These are phyloP conservation scores for Nesometra sesokonis DNA, from an alignment of 35 echinoderm and acorn worm genomes.

Conservation along the genomic window DNA sequence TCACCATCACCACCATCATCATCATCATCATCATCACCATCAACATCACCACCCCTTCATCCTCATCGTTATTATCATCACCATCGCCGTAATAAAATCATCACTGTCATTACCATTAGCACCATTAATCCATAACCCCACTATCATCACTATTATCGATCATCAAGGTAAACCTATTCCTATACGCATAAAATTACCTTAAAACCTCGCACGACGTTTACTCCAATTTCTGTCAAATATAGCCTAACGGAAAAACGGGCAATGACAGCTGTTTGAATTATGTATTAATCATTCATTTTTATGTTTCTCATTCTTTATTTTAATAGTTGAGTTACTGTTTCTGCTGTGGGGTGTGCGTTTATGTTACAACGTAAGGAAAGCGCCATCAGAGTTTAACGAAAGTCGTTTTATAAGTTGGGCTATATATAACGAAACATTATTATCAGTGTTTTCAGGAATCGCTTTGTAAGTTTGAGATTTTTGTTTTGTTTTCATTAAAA, in stretches of 20 bases:
- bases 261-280: background rate
- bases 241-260: too few relatives aligned
- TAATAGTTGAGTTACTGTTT: constrained; percentile 70
- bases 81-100: background rate
- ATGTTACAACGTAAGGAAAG: constrained; percentile 93
- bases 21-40: background rate
- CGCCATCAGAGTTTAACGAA: constrained; percentile 99
- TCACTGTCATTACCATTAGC: background rate
- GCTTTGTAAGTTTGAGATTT: constrained; percentile 64
- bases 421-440: constrained; percentile 98
- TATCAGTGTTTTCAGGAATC: constrained; percentile 85
- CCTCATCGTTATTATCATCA: background rate
- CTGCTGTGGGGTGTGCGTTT: constrained; percentile 92
- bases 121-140: too few relatives aligned
- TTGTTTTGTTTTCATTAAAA: background rate
- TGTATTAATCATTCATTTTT: background rate
- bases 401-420: constrained; percentile 99
- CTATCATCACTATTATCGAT: background rate
- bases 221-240: too few relatives aligned
- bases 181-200: too few relatives aligned
- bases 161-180: too few relatives aligned
- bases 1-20: background rate
- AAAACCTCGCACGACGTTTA: too few relatives aligned
- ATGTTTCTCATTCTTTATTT: background rate
- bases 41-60: background rate